Evolutionary conservation across 2,888 invertebrate species (phyloP).

Genomic region (Apamea sordens): DNA sequence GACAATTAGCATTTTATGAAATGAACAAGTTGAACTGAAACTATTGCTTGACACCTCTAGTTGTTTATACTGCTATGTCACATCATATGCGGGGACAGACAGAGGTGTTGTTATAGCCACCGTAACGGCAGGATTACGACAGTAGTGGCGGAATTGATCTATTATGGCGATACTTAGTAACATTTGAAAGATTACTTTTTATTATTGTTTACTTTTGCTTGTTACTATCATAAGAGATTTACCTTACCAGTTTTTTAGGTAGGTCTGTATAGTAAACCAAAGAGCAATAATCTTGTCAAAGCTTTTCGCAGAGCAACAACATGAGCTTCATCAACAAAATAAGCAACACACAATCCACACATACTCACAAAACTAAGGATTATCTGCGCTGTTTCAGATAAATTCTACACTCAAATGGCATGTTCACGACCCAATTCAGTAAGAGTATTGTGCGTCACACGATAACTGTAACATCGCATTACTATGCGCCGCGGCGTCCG

Average conservation of each 20-base stretch:
- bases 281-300: background rate
- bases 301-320: background rate
- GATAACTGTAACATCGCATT: conserved; percentile 70
- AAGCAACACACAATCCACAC: conserved; percentile 18
- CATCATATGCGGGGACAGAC: conserved; percentile 45
- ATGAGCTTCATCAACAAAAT: conserved; percentile 8
- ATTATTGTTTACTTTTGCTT: conserved; percentile 21
- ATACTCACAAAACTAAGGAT: conserved; percentile 39
- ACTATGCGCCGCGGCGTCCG: conserved; percentile 80
- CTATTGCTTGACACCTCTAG: conserved; percentile 10
- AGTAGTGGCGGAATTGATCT: conserved; percentile 56
- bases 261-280: conserved; percentile 1
- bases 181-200: conserved; percentile 8
- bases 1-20: background rate
- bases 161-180: conserved; percentile 21
- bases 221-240: background rate
- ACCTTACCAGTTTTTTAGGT: background rate
- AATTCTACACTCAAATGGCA: conserved; percentile 62
- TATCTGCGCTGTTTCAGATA: conserved; percentile 57
- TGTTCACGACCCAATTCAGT: conserved; percentile 71
- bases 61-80: conserved; percentile 18
- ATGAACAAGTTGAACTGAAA: background rate
- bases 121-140: conserved; percentile 67
- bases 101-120: conserved; percentile 66
- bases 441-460: conserved; percentile 70